Conservation (phyloP, 2,797 vertebrate species). For the Pyrocephalus nanus region DNA sequence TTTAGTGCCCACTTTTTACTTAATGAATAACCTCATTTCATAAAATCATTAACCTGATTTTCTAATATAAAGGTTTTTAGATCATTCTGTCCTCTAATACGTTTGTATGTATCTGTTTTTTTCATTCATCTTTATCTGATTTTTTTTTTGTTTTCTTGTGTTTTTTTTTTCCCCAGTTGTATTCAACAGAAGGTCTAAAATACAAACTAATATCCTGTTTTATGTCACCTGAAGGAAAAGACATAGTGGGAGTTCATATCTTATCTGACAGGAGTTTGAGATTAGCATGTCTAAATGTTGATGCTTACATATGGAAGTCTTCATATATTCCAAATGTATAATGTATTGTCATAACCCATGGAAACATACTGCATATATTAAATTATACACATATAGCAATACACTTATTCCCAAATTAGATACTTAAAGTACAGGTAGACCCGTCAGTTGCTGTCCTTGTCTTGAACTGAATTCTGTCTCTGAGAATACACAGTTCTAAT, state of each 20-base stretch:
- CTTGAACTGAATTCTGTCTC: background rate
- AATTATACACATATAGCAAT: background rate
- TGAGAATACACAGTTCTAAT: background rate
- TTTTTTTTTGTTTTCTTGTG: background rate
- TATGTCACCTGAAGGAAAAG: background rate
- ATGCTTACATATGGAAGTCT: background rate
- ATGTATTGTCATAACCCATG: background rate
- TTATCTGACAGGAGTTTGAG: background rate
- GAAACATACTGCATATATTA: background rate
- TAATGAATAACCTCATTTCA: background rate
- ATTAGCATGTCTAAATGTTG: background rate
- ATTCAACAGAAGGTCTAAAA: background rate
- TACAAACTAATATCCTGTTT: background rate
- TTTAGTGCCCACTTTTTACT: background rate
- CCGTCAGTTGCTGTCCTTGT: background rate
- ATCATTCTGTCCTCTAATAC: background rate
- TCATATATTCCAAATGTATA: background rate
- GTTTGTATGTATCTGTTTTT: background rate
- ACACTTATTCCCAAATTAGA: background rate
- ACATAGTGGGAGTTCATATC: background rate
- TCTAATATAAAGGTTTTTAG: fast-evolving
- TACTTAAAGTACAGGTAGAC: background rate
- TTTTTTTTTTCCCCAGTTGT: fast-evolving
- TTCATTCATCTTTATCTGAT: background rate
- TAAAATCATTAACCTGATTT: background rate